A percentile compares a stretch with the other conserved stretches of the same genome.
Evolutionary conservation across 2,113 vertebrate species (phyloP).

Genomic region (Onychostoma macrolepis): DNA sequence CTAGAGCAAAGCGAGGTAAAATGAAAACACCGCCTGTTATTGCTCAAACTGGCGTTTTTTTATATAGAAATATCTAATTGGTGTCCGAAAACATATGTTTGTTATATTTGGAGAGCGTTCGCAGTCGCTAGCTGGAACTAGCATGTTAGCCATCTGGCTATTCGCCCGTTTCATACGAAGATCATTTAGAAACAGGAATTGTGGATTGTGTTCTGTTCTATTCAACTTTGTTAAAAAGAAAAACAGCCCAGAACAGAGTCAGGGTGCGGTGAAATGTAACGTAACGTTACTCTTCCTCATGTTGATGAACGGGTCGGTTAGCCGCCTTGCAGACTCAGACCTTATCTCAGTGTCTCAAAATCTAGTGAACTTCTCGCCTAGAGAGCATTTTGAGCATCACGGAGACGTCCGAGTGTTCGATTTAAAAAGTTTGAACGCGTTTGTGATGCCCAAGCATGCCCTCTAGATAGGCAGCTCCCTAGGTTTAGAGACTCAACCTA

Average conservation of each 20-base stretch:
- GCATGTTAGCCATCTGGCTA: constrained; percentile 57
- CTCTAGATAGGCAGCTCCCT: background rate
- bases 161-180: constrained; percentile 1
- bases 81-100: background rate
- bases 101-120: constrained; percentile 7
- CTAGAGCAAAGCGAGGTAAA: constrained; percentile 80
- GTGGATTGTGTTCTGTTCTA: background rate
- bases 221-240: background rate
- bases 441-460: background rate
- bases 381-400: constrained; percentile 7
- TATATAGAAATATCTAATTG: background rate
- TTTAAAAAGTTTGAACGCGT: background rate
- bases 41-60: background rate
- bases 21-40: constrained; percentile 6
- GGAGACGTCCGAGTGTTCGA: background rate
- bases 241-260: background rate
- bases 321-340: background rate
- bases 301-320: background rate
- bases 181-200: background rate
- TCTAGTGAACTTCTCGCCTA: background rate
- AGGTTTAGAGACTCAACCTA: constrained; percentile 21
- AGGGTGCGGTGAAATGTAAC: background rate
- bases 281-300: background rate
- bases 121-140: constrained; percentile 62
- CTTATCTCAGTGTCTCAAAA: background rate